Conservation (phyloP, 2,113 vertebrate genomes). For the Cynoglossus semilaevis region DNA sequence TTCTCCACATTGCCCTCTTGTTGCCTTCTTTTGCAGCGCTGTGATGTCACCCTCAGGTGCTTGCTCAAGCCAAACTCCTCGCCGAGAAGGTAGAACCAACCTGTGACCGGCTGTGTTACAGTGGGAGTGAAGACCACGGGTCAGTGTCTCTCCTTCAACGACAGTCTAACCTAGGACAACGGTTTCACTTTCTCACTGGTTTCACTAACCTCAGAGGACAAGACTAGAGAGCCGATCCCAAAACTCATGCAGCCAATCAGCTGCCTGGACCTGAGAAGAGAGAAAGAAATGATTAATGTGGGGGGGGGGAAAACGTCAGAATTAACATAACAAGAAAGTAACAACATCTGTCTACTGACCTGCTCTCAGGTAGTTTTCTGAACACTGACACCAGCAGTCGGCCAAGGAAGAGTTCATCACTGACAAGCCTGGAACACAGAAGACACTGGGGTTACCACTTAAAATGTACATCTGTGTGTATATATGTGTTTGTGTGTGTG, state of each 20-base stretch:
- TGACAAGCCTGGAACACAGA: not conserved
- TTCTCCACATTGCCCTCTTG: not conserved
- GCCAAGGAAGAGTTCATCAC: not conserved
- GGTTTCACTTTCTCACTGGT: not conserved
- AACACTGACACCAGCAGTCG: not conserved
- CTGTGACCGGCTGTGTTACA: slow-evolving; percentile 74
- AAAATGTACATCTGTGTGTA: not conserved
- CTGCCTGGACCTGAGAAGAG: slow-evolving; percentile 26
- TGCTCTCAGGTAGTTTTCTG: not conserved
- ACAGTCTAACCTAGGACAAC: no score
- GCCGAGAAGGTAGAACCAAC: slow-evolving; percentile 88
- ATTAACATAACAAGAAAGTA: no score
- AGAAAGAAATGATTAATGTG: not conserved
- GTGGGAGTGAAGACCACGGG: not conserved
- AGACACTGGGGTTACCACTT: not conserved
- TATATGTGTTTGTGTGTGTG: not conserved
- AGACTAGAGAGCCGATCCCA: slow-evolving; percentile 75
- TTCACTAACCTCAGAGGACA: not conserved
- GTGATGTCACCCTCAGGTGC: slow-evolving; percentile 83
- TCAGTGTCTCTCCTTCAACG: not conserved
- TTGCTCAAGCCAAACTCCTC: slow-evolving; percentile 83
- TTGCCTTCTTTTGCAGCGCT: slow-evolving; percentile 12
- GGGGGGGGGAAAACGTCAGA: no score
- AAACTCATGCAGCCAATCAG: slow-evolving; percentile 93
- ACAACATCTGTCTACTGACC: not conserved